Percentiles rank a stretch among this genome's conserved stretches.
These are phyloP conservation scores for Nemapogon koenigi DNA, from an alignment of 2,888 invertebrate species.

Conservation along the genomic window DNA sequence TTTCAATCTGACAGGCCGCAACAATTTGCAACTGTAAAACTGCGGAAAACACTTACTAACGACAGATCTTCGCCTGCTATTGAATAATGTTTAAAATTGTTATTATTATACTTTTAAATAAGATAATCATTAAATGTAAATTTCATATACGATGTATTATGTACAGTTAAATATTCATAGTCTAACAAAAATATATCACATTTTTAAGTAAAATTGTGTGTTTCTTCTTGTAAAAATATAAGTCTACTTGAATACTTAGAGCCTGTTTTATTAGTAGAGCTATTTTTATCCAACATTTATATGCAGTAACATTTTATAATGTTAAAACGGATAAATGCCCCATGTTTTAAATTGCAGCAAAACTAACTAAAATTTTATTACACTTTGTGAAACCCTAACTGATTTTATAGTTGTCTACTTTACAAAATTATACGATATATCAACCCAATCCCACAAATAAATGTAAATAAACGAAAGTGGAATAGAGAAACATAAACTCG, in stretches of 20 bases:
- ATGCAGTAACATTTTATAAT: too few species aligned
- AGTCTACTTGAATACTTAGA: too few species aligned
- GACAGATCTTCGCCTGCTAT: constrained; percentile 84
- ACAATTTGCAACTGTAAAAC: constrained; percentile 88
- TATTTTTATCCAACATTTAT: too few species aligned
- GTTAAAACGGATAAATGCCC: too few species aligned
- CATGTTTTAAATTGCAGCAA: too few species aligned
- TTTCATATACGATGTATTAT: constrained; percentile 60
- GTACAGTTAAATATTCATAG: constrained; percentile 66
- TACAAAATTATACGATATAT: too few species aligned
- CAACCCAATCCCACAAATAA: constrained; percentile 7
- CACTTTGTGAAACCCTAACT: too few species aligned
- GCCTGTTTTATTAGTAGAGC: too few species aligned
- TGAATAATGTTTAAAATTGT: constrained; percentile 49
- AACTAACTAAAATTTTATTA: too few species aligned
- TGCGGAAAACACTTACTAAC: constrained; percentile 86
- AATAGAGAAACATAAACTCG: constrained; percentile 3
- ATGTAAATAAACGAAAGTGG: constrained; percentile 7
- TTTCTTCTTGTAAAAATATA: too few species aligned
- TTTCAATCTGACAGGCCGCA: constrained; percentile 71
- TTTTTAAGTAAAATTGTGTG: constrained; percentile 45
- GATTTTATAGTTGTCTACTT: too few species aligned
- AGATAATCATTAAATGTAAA: constrained; percentile 39
- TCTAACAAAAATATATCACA: constrained; percentile 64
- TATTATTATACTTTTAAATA: constrained; percentile 54